Evolutionary conservation across 2,113 vertebrate genomes (phyloP), one percentile per base, ranked within the genome.

Genomic region (Mesitornis unicolor): DNA sequence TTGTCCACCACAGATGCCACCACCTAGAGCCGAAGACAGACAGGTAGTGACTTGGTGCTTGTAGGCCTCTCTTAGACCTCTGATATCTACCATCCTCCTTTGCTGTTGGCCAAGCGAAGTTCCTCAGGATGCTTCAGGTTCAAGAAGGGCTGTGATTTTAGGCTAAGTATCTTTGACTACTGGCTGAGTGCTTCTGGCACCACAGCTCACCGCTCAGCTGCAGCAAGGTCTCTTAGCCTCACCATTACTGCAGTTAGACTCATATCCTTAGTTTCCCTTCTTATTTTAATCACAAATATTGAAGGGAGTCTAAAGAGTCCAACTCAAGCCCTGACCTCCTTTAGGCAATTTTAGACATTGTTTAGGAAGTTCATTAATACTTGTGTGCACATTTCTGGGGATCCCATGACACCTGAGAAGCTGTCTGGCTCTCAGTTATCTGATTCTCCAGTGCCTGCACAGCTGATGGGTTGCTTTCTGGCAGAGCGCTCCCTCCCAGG

Each of bases 1-100:
- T 99, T 98, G 70, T 99, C 99, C 87, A 99, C 96, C 43, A 99
- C 98, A 1, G 99, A 99, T 9, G 99, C 98, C 84, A 99, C 98
- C 35, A 99, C 99, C 99, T 99, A 75, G 26, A 91, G 90, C 67
- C 24, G 75, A 76, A 94, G 31, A 69, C 11, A 38, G 24, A 29
- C 16, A 76, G 18, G 22, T 1, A 24, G 4, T 63, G 21, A 28
- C 12, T 16, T 16, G 16, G 45, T 73, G 60, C 63, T 61, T 7
- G 0, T 3, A 47, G 38, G 60, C 13, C 15, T 38, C 18, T 26
- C 82, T 35, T 16, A n/a, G 38, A 65, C 11, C 19, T 89, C 77
- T n/a, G 17, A 40, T 22, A 20, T 20, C 9, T 9, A n/a, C 47
- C 10, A 22, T 65, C 19, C 15, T 78, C 31, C 53, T 71, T 54